Conservation (phyloP, 2,888 invertebrate genomes). For the Notodonta ziczac region DNA sequence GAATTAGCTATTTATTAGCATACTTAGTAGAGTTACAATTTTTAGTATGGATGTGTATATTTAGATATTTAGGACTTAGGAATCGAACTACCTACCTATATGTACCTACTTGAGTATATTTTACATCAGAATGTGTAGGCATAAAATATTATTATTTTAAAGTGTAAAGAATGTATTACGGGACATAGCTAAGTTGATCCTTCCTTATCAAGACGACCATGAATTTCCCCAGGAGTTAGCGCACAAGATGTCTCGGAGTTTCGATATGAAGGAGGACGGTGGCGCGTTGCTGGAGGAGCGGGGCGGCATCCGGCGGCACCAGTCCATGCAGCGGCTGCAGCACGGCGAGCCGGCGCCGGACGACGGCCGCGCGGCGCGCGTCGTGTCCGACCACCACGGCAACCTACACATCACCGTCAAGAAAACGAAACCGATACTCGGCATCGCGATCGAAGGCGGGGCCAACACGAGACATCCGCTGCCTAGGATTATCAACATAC, state of each 20-base stretch:
- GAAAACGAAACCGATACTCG: slow-evolving; percentile 97
- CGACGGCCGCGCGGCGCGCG: slow-evolving; percentile 85
- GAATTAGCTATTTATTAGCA: slow-evolving; percentile 73
- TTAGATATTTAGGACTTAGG: slow-evolving; percentile 57
- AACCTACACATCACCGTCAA: slow-evolving; percentile 95
- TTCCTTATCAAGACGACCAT: background rate
- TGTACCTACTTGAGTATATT: too few species aligned
- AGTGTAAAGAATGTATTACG: too few species aligned
- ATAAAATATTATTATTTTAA: too few species aligned
- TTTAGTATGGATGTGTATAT: slow-evolving; percentile 74
- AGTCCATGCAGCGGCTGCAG: slow-evolving; percentile 91
- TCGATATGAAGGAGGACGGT: slow-evolving; percentile 95
- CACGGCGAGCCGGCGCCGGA: slow-evolving; percentile 78
- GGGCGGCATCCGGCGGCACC: slow-evolving; percentile 88
- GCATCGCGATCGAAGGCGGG: slow-evolving; percentile 98
- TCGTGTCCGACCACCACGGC: slow-evolving; percentile 94
- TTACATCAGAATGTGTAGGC: too few species aligned
- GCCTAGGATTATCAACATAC: slow-evolving; percentile 98
- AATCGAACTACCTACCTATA: slow-evolving; percentile 34
- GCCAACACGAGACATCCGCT: slow-evolving; percentile 97
- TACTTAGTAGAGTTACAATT: slow-evolving; percentile 71
- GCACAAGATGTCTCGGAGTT: slow-evolving; percentile 93
- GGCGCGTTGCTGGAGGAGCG: slow-evolving; percentile 88
- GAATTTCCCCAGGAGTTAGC: slow-evolving; percentile 90
- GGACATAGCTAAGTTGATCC: too few species aligned